These are phyloP conservation scores for Phanerotoma sp. DNA, from an alignment of 2,888 invertebrate genomes.

Conservation along the genomic window DNA sequence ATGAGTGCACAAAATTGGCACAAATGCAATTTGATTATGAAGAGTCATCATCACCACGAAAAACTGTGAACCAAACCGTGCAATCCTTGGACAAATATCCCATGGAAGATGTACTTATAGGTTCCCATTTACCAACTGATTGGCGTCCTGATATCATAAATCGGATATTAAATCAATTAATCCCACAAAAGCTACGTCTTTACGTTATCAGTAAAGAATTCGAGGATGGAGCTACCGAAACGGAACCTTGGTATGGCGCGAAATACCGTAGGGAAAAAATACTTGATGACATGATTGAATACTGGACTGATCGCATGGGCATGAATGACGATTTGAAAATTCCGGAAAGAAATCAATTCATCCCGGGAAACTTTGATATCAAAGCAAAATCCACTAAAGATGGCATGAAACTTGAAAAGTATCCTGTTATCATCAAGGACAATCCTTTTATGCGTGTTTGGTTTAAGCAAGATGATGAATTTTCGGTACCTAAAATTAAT, in stretches of 20 bases:
- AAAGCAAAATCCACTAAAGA: conserved; percentile 59
- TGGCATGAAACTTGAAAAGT: conserved; percentile 59
- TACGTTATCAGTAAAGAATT: conserved; percentile 79
- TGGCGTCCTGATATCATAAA: conserved; percentile 85
- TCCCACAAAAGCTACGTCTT: conserved; percentile 78
- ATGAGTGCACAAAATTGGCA: conserved; percentile 78
- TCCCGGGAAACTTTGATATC: conserved; percentile 79
- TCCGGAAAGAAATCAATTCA: conserved; percentile 88
- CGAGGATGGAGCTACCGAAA: conserved; percentile 67
- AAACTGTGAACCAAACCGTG: conserved; percentile 68
- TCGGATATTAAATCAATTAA: conserved; percentile 70
- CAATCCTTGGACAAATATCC: conserved; percentile 71
- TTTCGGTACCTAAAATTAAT: conserved; percentile 83
- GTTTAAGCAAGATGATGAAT: conserved; percentile 95
- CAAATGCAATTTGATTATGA: conserved; percentile 85
- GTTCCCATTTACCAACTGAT: conserved; percentile 75
- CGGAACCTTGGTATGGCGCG: conserved; percentile 86
- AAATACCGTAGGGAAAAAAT: conserved; percentile 77
- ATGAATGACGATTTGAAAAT: conserved; percentile 68
- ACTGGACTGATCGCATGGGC: conserved; percentile 71
- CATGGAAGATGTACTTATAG: conserved; percentile 81
- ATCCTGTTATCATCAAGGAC: conserved; percentile 76
- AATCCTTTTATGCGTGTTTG: conserved; percentile 81
- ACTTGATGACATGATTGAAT: conserved; percentile 64
- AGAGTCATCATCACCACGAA: conserved; percentile 78